These are phyloP conservation scores for Drosophila imparisetae DNA, from an alignment of 2,888 invertebrate genomes.

Conservation along the genomic window DNA sequence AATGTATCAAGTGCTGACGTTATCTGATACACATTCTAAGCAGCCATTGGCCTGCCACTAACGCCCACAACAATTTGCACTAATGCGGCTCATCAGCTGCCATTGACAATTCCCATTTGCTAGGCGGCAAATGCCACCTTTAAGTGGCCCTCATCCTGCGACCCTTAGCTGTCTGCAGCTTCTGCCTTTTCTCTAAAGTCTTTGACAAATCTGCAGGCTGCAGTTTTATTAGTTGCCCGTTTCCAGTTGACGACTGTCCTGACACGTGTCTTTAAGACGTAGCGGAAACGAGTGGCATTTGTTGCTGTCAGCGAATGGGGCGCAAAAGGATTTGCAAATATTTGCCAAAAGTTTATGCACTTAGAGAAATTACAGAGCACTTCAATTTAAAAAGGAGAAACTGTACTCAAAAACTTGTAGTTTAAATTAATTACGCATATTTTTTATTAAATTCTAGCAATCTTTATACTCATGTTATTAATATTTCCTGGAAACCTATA, in stretches of 20 bases:
- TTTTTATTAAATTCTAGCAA: neutral
- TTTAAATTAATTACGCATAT: neutral
- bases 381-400: neutral
- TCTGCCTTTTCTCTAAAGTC: constrained; percentile 49
- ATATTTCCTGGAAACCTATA: neutral
- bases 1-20: constrained; percentile 61
- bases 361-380: constrained; percentile 37
- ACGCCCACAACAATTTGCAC: constrained; percentile 76
- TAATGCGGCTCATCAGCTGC: constrained; percentile 72
- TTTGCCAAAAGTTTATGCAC: constrained; percentile 46
- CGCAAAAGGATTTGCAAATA: constrained; percentile 58
- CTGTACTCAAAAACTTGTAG: neutral
- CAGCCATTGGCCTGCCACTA: constrained; percentile 34
- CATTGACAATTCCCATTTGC: constrained; percentile 45
- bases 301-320: constrained; percentile 42
- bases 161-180: constrained; percentile 9
- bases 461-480: neutral
- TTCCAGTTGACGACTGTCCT: constrained; percentile 36
- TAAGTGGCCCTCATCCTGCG: constrained; percentile 61
- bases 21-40: constrained; percentile 29
- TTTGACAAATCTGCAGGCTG: constrained; percentile 70
- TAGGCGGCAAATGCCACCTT: constrained; percentile 47
- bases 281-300: constrained; percentile 69
- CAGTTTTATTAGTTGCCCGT: constrained; percentile 75
- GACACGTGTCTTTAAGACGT: constrained; percentile 71